Evolutionary conservation across 2,888 invertebrate species (phyloP).

Genomic region (Esperia sulphurella): DNA sequence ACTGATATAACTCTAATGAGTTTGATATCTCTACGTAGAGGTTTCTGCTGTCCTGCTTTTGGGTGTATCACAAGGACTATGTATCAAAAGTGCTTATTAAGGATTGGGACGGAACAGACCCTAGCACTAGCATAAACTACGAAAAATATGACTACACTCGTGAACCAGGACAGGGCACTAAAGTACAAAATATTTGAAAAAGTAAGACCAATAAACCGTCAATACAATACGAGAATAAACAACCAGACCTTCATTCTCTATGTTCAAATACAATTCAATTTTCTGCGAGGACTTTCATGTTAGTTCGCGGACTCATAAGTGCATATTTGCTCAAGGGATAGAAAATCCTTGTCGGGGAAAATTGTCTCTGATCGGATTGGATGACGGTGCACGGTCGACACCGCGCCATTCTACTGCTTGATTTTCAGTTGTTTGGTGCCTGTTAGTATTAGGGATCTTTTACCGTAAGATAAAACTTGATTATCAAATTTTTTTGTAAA

Average conservation of each 20-base stretch:
- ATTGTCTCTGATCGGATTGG: slow-evolving; percentile 63
- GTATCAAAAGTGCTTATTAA: too few species aligned
- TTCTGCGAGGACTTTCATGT: slow-evolving; percentile 48
- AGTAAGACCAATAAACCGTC: slow-evolving; percentile 16
- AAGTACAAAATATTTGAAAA: slow-evolving; percentile 6
- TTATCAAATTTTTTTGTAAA: slow-evolving; percentile 10
- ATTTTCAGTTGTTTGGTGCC: slow-evolving; percentile 49
- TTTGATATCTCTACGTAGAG: too few species aligned
- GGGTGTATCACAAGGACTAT: too few species aligned
- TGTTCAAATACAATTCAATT: slow-evolving; percentile 56
- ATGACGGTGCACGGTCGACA: slow-evolving; percentile 38
- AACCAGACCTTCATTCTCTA: slow-evolving; percentile 33
- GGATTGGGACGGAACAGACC: too few species aligned
- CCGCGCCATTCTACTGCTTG: slow-evolving; percentile 23
- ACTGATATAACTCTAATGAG: too few species aligned
- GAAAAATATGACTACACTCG: too few species aligned
- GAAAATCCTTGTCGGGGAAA: slow-evolving; percentile 57
- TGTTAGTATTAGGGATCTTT: slow-evolving; percentile 32
- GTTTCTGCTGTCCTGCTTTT: too few species aligned
- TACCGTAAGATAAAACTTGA: slow-evolving; percentile 15
- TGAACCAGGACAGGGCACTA: background rate
- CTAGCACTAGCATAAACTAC: too few species aligned
- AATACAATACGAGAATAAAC: slow-evolving; percentile 30
- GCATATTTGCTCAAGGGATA: slow-evolving; percentile 62
- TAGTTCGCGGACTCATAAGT: slow-evolving; percentile 52